Percentiles rank a stretch among this genome's conserved stretches.
phyloP scores from a whole-genome alignment of 2,888 invertebrate species.

The Volucella inanis region DNA sequence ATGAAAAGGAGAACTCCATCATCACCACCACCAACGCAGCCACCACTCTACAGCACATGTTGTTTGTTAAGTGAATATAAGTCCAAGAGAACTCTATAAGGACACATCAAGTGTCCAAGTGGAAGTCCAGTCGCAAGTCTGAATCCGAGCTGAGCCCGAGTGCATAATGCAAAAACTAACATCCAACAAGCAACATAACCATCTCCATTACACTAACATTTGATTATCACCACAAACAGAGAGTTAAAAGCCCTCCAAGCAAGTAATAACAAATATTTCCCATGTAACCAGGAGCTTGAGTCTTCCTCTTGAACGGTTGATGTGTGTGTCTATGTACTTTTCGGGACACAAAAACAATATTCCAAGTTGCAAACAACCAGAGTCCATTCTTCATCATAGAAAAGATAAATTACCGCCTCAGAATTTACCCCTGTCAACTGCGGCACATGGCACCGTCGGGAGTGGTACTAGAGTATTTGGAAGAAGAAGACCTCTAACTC shows the following conservation, averaged over 20 bases:
- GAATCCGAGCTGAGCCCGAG: constrained; percentile 1
- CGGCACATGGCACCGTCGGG: constrained; percentile 58
- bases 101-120: constrained; percentile 55
- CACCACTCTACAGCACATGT: no score
- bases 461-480: not conserved
- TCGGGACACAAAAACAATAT: constrained; percentile 65
- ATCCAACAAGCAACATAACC: constrained; percentile 44
- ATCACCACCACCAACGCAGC: no score
- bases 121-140: no score
- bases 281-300: constrained; percentile 47
- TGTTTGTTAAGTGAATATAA: constrained; percentile 9
- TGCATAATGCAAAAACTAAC: constrained; percentile 59
- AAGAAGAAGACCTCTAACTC: no score
- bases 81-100: constrained; percentile 27
- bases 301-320: not conserved
- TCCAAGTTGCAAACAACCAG: constrained; percentile 47
- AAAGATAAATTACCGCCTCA: constrained; percentile 71
- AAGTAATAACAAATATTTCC: constrained; percentile 69
- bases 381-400: constrained; percentile 75
- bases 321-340: constrained; percentile 35
- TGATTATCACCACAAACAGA: constrained; percentile 62
- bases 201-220: constrained; percentile 63
- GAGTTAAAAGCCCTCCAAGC: constrained; percentile 5
- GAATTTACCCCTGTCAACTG: constrained; percentile 70
- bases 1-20: no score